These are phyloP conservation scores for Conus canariensis DNA, from an alignment of 2,888 invertebrate genomes.

Conservation along the genomic window DNA sequence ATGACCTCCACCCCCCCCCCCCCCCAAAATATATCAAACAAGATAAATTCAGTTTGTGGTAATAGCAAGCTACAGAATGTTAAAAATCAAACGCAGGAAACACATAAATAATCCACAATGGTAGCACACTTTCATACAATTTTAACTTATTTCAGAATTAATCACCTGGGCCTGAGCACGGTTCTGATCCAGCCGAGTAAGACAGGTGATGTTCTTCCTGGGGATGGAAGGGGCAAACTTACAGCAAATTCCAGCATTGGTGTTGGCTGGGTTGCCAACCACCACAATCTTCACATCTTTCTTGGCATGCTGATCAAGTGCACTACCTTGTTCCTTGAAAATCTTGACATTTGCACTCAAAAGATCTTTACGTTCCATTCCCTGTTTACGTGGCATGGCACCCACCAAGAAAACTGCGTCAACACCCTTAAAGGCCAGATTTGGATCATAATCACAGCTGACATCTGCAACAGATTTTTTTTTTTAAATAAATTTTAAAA, in stretches of 20 bases:
- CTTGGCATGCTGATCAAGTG: constrained; percentile 92
- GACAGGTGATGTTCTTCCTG: constrained; percentile 96
- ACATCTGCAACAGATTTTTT: constrained; percentile 82
- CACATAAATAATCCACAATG: too few species aligned
- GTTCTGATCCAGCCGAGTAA: constrained; percentile 99
- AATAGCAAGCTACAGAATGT: too few species aligned
- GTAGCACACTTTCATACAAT: too few species aligned
- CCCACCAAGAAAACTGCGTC: constrained; percentile 98
- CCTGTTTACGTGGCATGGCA: constrained; percentile 97
- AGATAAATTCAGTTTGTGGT: too few species aligned
- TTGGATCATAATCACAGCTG: constrained; percentile 91
- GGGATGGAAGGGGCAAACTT: constrained; percentile 96
- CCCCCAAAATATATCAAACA: too few species aligned
- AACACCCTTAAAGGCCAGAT: constrained; percentile 95
- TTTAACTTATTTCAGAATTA: too few species aligned
- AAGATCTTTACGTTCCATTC: constrained; percentile 99
- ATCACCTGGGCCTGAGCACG: constrained; percentile 91
- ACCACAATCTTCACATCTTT: constrained; percentile 96
- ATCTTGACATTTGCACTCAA: constrained; percentile 98
- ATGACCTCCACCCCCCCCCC: too few species aligned
- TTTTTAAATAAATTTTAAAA: too few species aligned
- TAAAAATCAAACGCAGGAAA: too few species aligned
- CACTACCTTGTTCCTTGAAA: constrained; percentile 97
- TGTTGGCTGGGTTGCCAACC: constrained; percentile 99
- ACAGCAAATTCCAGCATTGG: constrained; percentile 96